Conservation (phyloP, 2,797 vertebrate species). For the Gymnothorax javanicus region DNA sequence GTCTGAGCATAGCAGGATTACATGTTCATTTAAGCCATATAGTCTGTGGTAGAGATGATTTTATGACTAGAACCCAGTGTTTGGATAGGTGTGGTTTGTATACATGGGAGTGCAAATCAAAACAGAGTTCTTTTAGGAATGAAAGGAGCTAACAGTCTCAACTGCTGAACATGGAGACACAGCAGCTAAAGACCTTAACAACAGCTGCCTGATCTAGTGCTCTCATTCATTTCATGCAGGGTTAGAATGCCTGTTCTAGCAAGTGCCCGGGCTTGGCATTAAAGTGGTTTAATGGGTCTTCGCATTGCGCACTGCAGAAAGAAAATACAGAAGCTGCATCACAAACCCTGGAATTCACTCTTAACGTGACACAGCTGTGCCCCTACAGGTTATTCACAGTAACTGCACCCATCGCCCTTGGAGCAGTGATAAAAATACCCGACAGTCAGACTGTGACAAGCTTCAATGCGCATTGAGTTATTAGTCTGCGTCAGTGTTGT, state of each 20-base stretch:
- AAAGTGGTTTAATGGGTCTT: neutral
- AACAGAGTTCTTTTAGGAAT: neutral
- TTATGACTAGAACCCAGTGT: neutral
- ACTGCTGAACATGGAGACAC: neutral
- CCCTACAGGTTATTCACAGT: neutral
- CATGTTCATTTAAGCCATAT: neutral
- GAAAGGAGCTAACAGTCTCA: neutral
- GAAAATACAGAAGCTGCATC: neutral
- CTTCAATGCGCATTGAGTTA: neutral
- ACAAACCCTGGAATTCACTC: neutral
- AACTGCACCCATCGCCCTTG: neutral
- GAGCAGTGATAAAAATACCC: neutral
- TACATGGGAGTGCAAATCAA: neutral
- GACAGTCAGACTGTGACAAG: neutral
- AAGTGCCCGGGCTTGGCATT: neutral
- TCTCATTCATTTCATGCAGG: neutral
- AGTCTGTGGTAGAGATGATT: neutral
- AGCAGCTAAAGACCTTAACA: neutral
- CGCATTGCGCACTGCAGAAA: constrained; percentile 8
- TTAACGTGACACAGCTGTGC: neutral
- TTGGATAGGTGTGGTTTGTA: no score
- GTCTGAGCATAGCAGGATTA: neutral
- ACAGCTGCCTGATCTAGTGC: neutral
- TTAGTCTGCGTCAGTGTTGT: neutral
- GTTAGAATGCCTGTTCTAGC: neutral